These are phyloP conservation scores for Drosophila pseudotakahashii DNA, from an alignment of 2,888 invertebrate species.

Conservation along the genomic window DNA sequence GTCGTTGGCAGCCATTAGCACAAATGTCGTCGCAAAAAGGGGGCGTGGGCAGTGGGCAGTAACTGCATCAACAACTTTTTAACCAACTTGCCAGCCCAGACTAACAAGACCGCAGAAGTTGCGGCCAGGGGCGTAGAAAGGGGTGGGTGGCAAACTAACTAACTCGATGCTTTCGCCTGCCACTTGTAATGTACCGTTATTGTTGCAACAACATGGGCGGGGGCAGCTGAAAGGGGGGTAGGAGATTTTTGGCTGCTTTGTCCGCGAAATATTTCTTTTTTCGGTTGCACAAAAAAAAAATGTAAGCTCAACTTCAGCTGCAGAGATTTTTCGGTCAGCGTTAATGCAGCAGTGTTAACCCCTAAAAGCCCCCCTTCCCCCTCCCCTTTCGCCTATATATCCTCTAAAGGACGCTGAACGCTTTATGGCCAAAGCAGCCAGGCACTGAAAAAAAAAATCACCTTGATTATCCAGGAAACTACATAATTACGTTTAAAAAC, in stretches of 20 bases:
- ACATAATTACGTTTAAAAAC: background rate
- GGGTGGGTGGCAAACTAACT: conserved; percentile 60
- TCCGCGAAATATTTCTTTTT: conserved; percentile 64
- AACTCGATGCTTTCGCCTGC: conserved; percentile 65
- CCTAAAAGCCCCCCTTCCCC: conserved; percentile 3
- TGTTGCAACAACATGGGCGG: conserved; percentile 46
- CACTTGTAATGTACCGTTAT: conserved; percentile 73
- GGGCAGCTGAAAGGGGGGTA: background rate
- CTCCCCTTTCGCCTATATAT: background rate
- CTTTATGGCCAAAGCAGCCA: conserved; percentile 56
- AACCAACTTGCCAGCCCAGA: conserved; percentile 74
- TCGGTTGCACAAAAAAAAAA: conserved; percentile 9
- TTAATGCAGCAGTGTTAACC: conserved; percentile 61
- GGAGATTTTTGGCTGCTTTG: conserved; percentile 51
- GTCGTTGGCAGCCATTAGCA: conserved; percentile 68
- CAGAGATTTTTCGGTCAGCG: conserved; percentile 70
- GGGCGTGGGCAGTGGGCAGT: conserved; percentile 10
- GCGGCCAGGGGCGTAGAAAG: background rate
- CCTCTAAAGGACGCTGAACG: conserved; percentile 56
- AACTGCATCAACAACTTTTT: conserved; percentile 76
- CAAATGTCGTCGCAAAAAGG: conserved; percentile 42
- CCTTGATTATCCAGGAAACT: background rate
- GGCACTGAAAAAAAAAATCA: conserved; percentile 7
- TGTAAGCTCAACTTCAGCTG: conserved; percentile 64
- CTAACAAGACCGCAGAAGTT: conserved; percentile 61